phyloP scores from a whole-genome alignment of 92 coral and sea anemone species.

The Umimayanthus kanabou region DNA sequence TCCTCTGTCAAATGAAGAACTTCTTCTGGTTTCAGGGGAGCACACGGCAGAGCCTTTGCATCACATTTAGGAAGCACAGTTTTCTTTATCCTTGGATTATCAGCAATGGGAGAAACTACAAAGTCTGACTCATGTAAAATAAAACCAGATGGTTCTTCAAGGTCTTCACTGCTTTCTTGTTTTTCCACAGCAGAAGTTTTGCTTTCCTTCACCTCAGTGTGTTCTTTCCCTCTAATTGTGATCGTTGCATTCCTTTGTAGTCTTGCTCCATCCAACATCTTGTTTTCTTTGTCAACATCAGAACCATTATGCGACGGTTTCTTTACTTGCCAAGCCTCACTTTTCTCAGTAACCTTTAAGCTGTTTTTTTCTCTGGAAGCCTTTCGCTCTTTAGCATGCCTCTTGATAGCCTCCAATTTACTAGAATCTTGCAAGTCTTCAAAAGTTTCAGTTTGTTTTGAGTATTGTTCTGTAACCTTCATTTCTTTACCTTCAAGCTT shows the following conservation, averaged over 20 bases:
- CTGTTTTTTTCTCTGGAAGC: slow-evolving; percentile 27
- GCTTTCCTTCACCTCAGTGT: slow-evolving; percentile 31
- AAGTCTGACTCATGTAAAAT: slow-evolving; percentile 89
- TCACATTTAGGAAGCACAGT: slow-evolving; percentile 84
- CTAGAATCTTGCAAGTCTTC: slow-evolving; percentile 5
- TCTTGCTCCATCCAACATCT: slow-evolving; percentile 27
- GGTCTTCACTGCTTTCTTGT: slow-evolving; percentile 16
- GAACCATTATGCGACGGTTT: not conserved
- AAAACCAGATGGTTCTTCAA: slow-evolving; percentile 49
- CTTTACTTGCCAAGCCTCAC: slow-evolving; percentile 5
- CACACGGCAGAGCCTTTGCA: slow-evolving; percentile 83
- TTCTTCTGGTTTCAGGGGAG: slow-evolving; percentile 86
- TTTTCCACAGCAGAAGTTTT: not conserved
- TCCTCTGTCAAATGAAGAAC: slow-evolving; percentile 66
- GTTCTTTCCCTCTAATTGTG: slow-evolving; percentile 17
- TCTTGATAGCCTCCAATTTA: slow-evolving; percentile 28
- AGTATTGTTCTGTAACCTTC: slow-evolving; percentile 18
- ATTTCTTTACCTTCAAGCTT: slow-evolving; percentile 15
- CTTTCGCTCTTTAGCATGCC: slow-evolving; percentile 3
- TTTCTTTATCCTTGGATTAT: slow-evolving; percentile 91
- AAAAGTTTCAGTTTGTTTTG: not conserved
- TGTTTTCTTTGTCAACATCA: slow-evolving; percentile 10
- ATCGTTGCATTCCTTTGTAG: slow-evolving; percentile 24
- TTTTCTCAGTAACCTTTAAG: not conserved
- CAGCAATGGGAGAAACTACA: slow-evolving; percentile 83